Evolutionary conservation across 2,113 vertebrate genomes (phyloP), one percentile per base, ranked within the genome.

Genomic region (Megaleporinus macrocephalus): DNA sequence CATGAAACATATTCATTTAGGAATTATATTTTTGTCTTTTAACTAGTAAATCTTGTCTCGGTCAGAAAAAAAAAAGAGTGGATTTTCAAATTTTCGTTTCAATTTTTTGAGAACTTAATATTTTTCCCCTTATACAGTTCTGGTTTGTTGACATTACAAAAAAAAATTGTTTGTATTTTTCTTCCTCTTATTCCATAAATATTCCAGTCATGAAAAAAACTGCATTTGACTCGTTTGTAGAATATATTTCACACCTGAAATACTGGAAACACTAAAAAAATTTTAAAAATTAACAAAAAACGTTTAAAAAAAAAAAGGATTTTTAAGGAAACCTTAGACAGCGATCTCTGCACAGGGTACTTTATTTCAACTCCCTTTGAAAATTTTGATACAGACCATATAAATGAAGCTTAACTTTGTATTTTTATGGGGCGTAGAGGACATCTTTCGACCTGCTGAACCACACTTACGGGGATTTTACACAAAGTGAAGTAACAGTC

Each of bases 11-110:
- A 94, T 95, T 93, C 95, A 96, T 90, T 91, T 94, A 94, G 95
- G 94, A 95, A 92, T 94, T 94, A 97, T 94, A 96, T 95, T 6
- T 55, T 94, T 94, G 97, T 94, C 96, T 95, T 96, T 95, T 95
- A 92, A 93, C 90, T 94, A 93, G 93, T 95, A 91, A 95, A 92
- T 93, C 93, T 93, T 91, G 95, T 97, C 94, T 96, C 95, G 93
- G 93, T 95, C 91, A 84, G 73, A 88, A 83, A 95, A n/a, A 94
- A 94, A 51, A 51, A 51, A 51, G 49, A 51, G 53, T 93, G 81
- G 92, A 94, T 94, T 93, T 96, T 94, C 91, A 92, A 93, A 94
- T 95, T 89, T 90, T 81, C 85, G 22, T 5, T 68, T 73, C 27
- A 73, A 9, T 75, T 68, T 36, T 75, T 51, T 44, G 18, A 22